Conservation (phyloP, 2,888 invertebrate species). For the Himalopsyche japonica region DNA sequence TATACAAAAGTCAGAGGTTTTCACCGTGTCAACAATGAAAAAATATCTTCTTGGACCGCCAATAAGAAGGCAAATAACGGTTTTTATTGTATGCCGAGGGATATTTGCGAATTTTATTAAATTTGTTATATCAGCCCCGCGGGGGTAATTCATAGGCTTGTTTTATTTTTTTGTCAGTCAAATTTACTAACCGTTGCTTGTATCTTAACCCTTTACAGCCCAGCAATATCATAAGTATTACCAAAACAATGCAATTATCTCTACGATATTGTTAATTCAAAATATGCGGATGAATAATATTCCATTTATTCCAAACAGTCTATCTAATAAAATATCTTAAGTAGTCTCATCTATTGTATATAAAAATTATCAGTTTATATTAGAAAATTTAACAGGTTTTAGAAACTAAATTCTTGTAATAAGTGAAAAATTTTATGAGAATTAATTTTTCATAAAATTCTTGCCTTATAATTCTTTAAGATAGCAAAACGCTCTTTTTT, state of each 20-base stretch:
- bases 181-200: neutral
- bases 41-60: conserved; percentile 2
- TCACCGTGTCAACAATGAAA: neutral
- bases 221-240: neutral
- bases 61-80: conserved; percentile 20
- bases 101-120: conserved; percentile 31
- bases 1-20: neutral
- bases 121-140: conserved; percentile 26
- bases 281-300: no score
- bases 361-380: no score
- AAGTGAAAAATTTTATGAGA: no score
- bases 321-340: no score
- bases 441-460: no score
- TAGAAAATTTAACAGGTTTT: no score
- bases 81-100: conserved; percentile 11
- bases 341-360: no score
- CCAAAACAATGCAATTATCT: neutral
- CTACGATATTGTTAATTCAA: no score
- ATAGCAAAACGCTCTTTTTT: no score
- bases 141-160: conserved; percentile 5
- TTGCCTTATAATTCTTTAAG: no score
- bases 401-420: no score
- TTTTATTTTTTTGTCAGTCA: conserved; percentile 12
- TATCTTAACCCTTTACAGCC: neutral
- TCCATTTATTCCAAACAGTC: no score